Evolutionary conservation across 92 coral and sea anemone species (phyloP), one percentile per base, ranked within the genome.

Genomic region (Bergia puertoricense): DNA sequence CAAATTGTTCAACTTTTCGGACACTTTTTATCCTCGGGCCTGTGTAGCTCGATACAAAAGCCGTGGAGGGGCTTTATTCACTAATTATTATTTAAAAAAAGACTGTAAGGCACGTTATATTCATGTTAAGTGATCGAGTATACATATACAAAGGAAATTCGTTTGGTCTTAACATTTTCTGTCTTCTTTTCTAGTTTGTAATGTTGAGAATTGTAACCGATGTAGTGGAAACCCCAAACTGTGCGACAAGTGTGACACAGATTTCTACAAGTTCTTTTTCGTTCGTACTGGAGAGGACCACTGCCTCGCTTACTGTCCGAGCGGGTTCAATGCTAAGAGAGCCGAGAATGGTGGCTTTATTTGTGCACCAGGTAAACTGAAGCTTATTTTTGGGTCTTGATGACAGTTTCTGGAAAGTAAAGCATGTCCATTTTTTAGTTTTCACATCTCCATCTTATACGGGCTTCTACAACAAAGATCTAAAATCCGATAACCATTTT

Each of bases 261-360:
- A 84, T 44, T 84, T 84, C 43, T 84, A 84, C 78, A 84, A 84
- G 67, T 84, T 84, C 87, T 84, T 44, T 18, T 69, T 68, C 23
- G 67, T 46, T 15, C 87, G 79, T 30, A 84, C 87, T 3, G 66
- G 30, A 2, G 87, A 69, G 5, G 87, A 84, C 23, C 77, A 74
- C 3, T 84, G 87, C 10, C 78, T 84, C 30, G 45, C 78, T 2
- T 84, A 84, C 77, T 84, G 87, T 39, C 87, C 87, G 13, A 84
- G 69, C 7, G 87, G 87, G 42, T 84, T 84, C 41, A 71, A 66
- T 2, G 78, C 66, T 22, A 84, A 15, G 77, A 84, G 78, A 46
- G 87, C 78, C 0, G 87, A 84, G 18, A 84, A 84, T 41, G 87
- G 87, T 4, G 87, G 87, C 18, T 84, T 84, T 11, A 44, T 84